Evolutionary conservation across 2,797 vertebrate genomes (phyloP).

Genomic region (Paratrypauchen microcephalus): DNA sequence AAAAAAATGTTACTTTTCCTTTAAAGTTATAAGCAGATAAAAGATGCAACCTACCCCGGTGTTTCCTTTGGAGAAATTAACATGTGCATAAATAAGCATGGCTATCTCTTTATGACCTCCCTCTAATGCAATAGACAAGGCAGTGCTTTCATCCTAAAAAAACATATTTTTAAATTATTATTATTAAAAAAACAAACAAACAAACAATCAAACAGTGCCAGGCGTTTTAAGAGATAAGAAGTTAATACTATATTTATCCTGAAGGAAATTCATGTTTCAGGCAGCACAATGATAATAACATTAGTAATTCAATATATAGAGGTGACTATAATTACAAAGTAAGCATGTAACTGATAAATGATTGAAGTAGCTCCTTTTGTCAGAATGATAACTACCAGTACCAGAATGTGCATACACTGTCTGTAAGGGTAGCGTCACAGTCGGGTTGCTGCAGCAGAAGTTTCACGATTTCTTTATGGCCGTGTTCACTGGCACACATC

Average conservation of each 20-base stretch:
- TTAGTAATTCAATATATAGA: too few relatives aligned
- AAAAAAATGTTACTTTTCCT: too few relatives aligned
- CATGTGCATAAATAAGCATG: constrained; percentile 91
- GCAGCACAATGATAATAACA: too few relatives aligned
- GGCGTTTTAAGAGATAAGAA: too few relatives aligned
- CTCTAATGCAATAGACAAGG: constrained; percentile 93
- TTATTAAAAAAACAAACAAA: too few relatives aligned
- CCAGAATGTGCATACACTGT: constrained; percentile 82
- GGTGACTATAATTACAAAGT: background rate
- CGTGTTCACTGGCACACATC: constrained; percentile 97
- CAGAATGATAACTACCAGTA: background rate
- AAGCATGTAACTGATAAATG: background rate
- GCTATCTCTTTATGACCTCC: constrained; percentile 96
- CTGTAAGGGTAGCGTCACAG: constrained; percentile 87
- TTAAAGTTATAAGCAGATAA: constrained; percentile 7
- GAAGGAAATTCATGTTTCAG: too few relatives aligned
- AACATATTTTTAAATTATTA: background rate
- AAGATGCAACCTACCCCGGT: constrained; percentile 77
- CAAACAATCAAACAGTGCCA: too few relatives aligned
- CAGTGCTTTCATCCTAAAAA: constrained; percentile 91
- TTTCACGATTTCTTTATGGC: constrained; percentile 90
- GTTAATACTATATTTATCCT: too few relatives aligned
- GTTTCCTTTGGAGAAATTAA: constrained; percentile 90
- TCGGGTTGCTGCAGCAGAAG: constrained; percentile 87
- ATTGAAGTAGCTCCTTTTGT: background rate